phyloP scores from a whole-genome alignment of 2,113 vertebrate species.

The Pholis gunnellus region DNA sequence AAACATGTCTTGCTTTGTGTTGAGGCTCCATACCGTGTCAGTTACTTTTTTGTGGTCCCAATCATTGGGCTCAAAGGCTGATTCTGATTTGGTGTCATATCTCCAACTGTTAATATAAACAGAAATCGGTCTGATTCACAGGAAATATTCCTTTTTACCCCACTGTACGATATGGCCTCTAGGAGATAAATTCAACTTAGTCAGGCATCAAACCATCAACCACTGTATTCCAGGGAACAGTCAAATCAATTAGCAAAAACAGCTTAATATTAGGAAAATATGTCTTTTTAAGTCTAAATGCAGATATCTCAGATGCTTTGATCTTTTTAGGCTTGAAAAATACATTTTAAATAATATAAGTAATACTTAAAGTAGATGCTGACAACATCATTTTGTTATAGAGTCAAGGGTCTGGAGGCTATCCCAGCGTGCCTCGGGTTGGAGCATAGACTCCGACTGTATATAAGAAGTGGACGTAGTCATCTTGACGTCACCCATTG shows the following conservation, averaged over 20 bases:
- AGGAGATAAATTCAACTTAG: background rate
- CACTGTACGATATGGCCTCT: background rate
- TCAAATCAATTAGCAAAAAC: background rate
- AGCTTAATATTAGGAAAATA: background rate
- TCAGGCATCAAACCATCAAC: background rate
- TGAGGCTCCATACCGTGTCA: background rate
- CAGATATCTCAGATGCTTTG: background rate
- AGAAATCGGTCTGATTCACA: background rate
- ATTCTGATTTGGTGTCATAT: background rate
- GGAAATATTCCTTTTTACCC: background rate
- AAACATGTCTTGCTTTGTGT: background rate
- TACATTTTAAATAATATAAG: background rate
- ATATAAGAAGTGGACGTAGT: too few species aligned
- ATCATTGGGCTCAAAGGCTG: background rate
- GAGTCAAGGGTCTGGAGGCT: background rate
- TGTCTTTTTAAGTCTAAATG: background rate
- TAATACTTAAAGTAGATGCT: background rate
- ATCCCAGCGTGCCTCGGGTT: background rate
- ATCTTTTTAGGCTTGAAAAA: background rate
- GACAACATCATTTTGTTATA: background rate
- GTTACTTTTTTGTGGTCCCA: background rate
- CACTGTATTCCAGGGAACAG: background rate
- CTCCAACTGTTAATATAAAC: background rate
- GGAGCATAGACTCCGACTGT: too few species aligned
- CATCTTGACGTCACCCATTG: too few species aligned